Base-by-base conservation (phyloP, 2,888 invertebrate genomes). In the Diachrysia chrysitis region DNA sequence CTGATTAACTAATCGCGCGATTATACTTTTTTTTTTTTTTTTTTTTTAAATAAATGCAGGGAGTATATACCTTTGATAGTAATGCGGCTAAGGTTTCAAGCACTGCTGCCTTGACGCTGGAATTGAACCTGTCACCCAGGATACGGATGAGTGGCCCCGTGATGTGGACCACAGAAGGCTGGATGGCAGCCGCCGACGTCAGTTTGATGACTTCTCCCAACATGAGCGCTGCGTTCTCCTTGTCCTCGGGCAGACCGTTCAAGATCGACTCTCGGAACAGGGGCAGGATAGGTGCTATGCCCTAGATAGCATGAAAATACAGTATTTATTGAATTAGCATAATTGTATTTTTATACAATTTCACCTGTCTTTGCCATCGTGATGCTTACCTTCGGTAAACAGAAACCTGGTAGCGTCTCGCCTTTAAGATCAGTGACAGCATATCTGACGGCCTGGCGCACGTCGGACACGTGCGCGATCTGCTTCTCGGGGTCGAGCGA, bases 131-230 rank as follows among this genome's bases (percentile, higher is more conserved):
- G 92, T 99, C 99, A 12, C 99, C 99, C 62, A 99, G 96, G 90
- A 99, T 99, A 85, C 99, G 97, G 93, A 99, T 99, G 73, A 99
- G 96, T 0, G 99, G 99, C 0, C 99, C 99, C 5, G 99, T 99
- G 84, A 99, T 98, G 89, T 99, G 98, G 71, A 99, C 98, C 4
- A 99, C 99, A 58, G 99, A 99, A 0, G 99, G 98, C 90, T 99
- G 99, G 66, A 99, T 94, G 6, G 99, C 98, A 62, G 97, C 96
- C 0, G 99, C 96, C 76, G 97, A 98, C 7, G 99, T 99, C 69
- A 98, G 94, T 85, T 96, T 96, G 86, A 99, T 98, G 17, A 98
- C 96, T 89, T 97, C 97, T 61, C 98, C 97, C 82, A 99, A 95
- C 75, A 99, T 99, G 87, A 98, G 97, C 9, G 99, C 98, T 0